phyloP scores from a whole-genome alignment of 2,113 vertebrate species.

The Fregata magnificens region DNA sequence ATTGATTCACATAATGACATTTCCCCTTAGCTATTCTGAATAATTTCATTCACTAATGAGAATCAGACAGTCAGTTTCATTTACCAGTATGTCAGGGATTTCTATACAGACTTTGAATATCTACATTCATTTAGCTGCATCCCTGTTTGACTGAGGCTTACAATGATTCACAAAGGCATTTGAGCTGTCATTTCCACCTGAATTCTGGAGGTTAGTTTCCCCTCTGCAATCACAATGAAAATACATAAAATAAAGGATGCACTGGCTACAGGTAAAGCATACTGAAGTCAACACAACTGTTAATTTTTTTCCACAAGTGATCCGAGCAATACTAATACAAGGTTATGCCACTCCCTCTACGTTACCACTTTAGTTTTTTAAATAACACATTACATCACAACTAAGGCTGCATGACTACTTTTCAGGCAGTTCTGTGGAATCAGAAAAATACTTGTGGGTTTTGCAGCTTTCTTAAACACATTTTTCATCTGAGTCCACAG shows the following conservation, averaged over 20 bases:
- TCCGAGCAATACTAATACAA: not conserved
- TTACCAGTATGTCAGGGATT: slow-evolving; percentile 17
- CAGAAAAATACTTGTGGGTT: not conserved
- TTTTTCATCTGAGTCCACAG: not conserved
- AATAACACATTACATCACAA: not conserved
- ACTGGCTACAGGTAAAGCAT: not conserved
- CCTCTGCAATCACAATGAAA: not conserved
- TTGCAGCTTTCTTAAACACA: not conserved
- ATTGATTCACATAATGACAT: not conserved
- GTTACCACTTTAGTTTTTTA: not conserved
- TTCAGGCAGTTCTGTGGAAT: not conserved
- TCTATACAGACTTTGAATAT: not conserved
- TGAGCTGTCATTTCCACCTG: not conserved
- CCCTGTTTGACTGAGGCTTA: not conserved
- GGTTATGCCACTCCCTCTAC: not conserved
- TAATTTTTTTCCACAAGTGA: not conserved
- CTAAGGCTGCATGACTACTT: not conserved
- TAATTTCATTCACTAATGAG: slow-evolving; percentile 26
- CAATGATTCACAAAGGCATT: slow-evolving; percentile 7
- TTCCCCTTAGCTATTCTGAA: slow-evolving; percentile 20
- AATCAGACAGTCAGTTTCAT: slow-evolving; percentile 9
- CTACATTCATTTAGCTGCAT: not conserved
- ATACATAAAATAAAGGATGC: not conserved
- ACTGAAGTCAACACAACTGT: not conserved
- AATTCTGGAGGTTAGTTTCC: not conserved